A percentile compares a stretch with the other conserved stretches of the same genome.
Conservation (phyloP, 2,113 vertebrate genomes). For the Thamnaconus septentrionalis region DNA sequence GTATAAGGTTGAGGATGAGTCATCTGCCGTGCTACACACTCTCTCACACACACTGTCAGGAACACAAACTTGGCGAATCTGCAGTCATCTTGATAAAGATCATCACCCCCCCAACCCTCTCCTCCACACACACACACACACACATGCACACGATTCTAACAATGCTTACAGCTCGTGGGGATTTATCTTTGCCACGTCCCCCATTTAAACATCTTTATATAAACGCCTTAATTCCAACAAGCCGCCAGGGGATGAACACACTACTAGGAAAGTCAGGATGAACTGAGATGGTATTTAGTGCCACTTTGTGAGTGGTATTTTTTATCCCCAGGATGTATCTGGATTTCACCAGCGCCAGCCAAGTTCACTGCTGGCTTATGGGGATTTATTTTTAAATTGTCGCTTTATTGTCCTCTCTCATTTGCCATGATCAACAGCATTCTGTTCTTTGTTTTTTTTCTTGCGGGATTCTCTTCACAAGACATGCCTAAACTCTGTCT, state of each 20-base stretch:
- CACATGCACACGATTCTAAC: conserved; percentile 21
- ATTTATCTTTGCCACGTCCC: conserved; percentile 46
- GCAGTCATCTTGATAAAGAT: conserved; percentile 63
- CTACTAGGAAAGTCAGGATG: conserved; percentile 4
- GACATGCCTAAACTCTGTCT: conserved; percentile 32
- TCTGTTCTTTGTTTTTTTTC: conserved; percentile 17
- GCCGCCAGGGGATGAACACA: conserved; percentile 13
- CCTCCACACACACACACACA: neutral
- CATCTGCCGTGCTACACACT: conserved; percentile 36
- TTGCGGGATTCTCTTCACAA: conserved; percentile 15
- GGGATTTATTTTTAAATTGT: neutral
- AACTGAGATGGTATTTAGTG: conserved; percentile 7
- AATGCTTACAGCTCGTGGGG: conserved; percentile 50
- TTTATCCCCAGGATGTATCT: conserved; percentile 2
- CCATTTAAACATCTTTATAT: conserved; percentile 49
- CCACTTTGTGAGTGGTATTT: neutral
- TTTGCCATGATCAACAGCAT: conserved; percentile 3
- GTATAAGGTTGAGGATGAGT: conserved; percentile 65
- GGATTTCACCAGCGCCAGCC: conserved; percentile 15
- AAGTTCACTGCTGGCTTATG: neutral
- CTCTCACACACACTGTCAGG: conserved; percentile 32
- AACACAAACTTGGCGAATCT: conserved; percentile 27
- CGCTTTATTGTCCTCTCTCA: conserved; percentile 11
- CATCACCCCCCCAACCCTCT: conserved; percentile 50
- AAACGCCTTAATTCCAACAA: conserved; percentile 41